Conservation (phyloP, 2,888 invertebrate species). For the Pristionchus fissidentatus region DNA sequence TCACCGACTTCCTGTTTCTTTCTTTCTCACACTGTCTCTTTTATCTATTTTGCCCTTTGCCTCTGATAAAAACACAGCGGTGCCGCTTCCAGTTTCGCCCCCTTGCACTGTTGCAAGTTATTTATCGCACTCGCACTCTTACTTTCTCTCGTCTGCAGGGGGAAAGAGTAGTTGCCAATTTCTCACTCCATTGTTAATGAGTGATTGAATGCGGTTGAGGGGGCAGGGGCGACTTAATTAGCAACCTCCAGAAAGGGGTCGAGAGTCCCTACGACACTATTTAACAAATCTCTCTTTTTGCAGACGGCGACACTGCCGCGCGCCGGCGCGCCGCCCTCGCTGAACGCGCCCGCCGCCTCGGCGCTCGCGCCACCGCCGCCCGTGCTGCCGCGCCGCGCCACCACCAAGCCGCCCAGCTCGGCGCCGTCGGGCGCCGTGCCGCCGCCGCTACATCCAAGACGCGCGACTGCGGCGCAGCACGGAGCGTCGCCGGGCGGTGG, state of each 20-base stretch:
- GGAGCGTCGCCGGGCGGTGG: no score
- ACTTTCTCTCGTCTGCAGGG: neutral
- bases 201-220: neutral
- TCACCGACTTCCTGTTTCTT: neutral
- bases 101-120: neutral
- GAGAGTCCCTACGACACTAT: neutral
- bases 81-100: neutral
- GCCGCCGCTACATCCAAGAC: constrained; percentile 27
- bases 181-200: no score
- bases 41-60: neutral
- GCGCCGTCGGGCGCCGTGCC: constrained; percentile 15
- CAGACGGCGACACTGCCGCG: constrained; percentile 26
- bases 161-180: neutral
- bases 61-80: neutral
- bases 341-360: constrained; percentile 7
- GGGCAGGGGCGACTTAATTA: neutral
- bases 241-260: neutral
- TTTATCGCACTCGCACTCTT: neutral
- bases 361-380: constrained; percentile 16
- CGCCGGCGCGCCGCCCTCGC: constrained; percentile 11
- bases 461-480: no score
- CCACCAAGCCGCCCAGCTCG: constrained; percentile 24
- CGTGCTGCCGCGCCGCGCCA: constrained; percentile 6
- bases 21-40: neutral
- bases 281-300: neutral